Base-by-base conservation (phyloP, 2,113 vertebrate species). In the Myotis davidii region DNA sequence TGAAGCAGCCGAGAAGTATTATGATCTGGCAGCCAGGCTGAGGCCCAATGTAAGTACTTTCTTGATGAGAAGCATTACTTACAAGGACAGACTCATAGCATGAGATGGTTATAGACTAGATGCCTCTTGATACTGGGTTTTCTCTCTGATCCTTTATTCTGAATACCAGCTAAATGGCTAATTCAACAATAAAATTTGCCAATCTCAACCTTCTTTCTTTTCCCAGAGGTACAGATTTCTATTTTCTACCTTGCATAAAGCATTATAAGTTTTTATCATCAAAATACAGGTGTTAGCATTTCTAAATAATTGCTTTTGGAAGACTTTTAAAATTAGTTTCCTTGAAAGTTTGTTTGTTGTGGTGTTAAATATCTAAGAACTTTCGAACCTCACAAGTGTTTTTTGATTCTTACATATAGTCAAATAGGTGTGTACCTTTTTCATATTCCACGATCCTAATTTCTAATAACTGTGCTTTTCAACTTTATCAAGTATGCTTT, bases 1-100 rank as follows among this genome's bases (percentile, higher is more conserved):
- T 85, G 99, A 99, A 97, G 99, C 99, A 95, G 99, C 99, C 0
- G 99, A 99, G 98, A 99, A 99, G 96, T 99, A 99, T 97, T 99
- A 99, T 48, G 98, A 99, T 98, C 98, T 99, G 98, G 99, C 99
- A 85, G 99, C 99, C 21, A 99, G 96, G 93, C 98, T 99, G 96
- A 99, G 99, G 98, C 99, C 99, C 90, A 99, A 99, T 76, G 99
- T 99, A 98, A 99, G 99, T 99, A 98, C 79, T 70, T 97, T 85
- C 34, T 94, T 96, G 96, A 96, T 77, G 64, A 81, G 88, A 86
- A 69, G 59, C 70, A 54, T 96, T 95, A 52, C 89, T 98, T 94
- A 92, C 90, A 72, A 9, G 96, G 81, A 97, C 95, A 61, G 92
- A 96, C 1, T 0, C 86, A 78, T 50, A 85, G 27, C 9, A 48